Evolutionary conservation across 2,888 invertebrate genomes (phyloP).

Genomic region (Apotomis turbidana): DNA sequence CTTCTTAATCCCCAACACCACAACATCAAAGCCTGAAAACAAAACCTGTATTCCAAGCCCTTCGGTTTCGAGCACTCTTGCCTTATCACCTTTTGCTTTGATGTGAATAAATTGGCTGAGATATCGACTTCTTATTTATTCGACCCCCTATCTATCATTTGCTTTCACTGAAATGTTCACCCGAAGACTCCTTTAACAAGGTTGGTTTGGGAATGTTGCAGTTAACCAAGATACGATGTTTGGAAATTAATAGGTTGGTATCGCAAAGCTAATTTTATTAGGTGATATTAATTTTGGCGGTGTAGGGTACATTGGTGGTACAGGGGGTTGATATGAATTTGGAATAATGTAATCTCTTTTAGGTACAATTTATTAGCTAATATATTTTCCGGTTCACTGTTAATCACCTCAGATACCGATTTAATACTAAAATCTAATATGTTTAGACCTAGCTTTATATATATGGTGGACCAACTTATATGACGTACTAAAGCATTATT

Average conservation of each 20-base stretch:
- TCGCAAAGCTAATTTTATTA: constrained; percentile 25
- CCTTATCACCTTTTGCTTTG: constrained; percentile 28
- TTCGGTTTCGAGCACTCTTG: constrained; percentile 27
- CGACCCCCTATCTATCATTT: constrained; percentile 3
- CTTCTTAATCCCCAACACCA: constrained; percentile 10
- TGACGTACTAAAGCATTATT: too few species aligned
- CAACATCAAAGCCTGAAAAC: constrained; percentile 18
- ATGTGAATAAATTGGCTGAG: constrained; percentile 35
- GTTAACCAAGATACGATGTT: background rate
- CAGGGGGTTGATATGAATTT: constrained; percentile 18
- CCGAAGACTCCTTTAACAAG: background rate
- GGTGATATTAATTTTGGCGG: constrained; percentile 23
- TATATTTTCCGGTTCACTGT: background rate
- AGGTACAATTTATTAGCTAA: constrained; percentile 14
- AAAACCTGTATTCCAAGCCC: constrained; percentile 14
- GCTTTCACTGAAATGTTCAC: background rate
- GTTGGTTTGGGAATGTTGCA: background rate
- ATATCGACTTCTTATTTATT: constrained; percentile 19
- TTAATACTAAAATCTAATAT: too few species aligned
- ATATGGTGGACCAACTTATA: too few species aligned
- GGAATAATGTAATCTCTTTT: constrained; percentile 23
- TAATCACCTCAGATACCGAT: background rate
- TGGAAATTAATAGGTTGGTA: background rate
- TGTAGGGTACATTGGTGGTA: constrained; percentile 2
- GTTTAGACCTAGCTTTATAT: too few species aligned